phyloP scores from a whole-genome alignment of 2,888 invertebrate genomes.

The Periphyllus acericola region DNA sequence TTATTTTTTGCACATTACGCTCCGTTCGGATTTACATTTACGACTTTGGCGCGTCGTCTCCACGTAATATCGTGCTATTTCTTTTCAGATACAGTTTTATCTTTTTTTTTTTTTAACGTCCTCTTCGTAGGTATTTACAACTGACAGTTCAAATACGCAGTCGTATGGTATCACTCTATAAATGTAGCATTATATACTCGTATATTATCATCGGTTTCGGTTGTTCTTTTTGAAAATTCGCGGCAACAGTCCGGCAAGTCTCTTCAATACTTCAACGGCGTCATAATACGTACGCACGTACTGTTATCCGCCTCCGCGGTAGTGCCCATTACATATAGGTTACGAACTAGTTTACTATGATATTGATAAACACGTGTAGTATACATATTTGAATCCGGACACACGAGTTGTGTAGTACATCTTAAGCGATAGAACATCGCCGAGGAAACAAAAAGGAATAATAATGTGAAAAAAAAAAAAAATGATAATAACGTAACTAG shows the following conservation, averaged over 20 bases:
- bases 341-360: too few species aligned
- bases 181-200: too few species aligned
- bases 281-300: neutral
- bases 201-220: too few species aligned
- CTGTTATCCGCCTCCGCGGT: neutral
- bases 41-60: neutral
- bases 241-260: neutral
- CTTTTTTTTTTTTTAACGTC: neutral
- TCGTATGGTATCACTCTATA: neutral
- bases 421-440: constrained; percentile 11
- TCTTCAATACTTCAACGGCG: too few species aligned
- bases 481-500: constrained; percentile 34
- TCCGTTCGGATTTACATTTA: constrained; percentile 13
- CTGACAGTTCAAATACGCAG: neutral
- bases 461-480: constrained; percentile 25
- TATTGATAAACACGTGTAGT: too few species aligned
- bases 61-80: neutral
- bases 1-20: neutral
- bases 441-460: constrained; percentile 20
- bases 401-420: neutral
- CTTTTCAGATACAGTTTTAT: neutral
- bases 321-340: too few species aligned
- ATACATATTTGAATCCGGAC: neutral
- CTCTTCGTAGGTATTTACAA: neutral
- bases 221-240: neutral